Conservation (phyloP, 2,888 invertebrate species). For the Apoda limacodes region DNA sequence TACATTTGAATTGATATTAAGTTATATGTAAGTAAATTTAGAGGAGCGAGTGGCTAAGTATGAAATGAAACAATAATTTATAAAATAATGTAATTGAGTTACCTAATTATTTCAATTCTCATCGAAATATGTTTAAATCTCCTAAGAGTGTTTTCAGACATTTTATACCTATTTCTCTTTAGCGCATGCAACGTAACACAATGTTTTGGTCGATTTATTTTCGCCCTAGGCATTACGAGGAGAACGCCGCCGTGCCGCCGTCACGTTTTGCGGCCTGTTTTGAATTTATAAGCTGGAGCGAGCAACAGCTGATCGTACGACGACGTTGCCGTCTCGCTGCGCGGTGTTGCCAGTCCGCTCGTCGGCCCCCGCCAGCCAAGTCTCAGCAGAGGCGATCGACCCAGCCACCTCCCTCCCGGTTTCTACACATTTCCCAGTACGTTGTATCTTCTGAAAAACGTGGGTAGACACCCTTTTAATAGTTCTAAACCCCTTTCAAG, state of each 20-base stretch:
- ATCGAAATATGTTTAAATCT: no score
- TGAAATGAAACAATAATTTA: no score
- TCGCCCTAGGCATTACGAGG: constrained; percentile 22
- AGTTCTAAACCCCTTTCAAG: no score
- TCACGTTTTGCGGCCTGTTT: constrained; percentile 56
- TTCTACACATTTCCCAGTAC: constrained; percentile 33
- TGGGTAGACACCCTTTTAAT: no score
- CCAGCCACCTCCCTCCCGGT: constrained; percentile 34
- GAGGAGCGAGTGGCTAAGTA: no score
- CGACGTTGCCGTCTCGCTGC: constrained; percentile 36
- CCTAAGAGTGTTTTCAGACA: no score
- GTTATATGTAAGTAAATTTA: no score
- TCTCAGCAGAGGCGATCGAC: constrained; percentile 57
- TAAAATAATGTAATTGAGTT: no score
- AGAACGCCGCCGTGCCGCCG: constrained; percentile 21
- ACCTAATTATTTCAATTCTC: no score
- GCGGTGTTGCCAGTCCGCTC: constrained; percentile 45
- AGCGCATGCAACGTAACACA: constrained; percentile 14
- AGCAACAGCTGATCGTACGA: constrained; percentile 58
- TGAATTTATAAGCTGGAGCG: constrained; percentile 55
- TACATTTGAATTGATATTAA: no score
- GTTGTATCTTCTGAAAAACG: constrained; percentile 34
- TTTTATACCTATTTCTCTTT: no score
- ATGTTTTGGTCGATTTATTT: constrained; percentile 30
- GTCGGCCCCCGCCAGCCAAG: constrained; percentile 15